A percentile compares a stretch with the other conserved stretches of the same genome.
Evolutionary conservation across 2,797 vertebrate genomes (phyloP).

Genomic region (Tapirus indicus): DNA sequence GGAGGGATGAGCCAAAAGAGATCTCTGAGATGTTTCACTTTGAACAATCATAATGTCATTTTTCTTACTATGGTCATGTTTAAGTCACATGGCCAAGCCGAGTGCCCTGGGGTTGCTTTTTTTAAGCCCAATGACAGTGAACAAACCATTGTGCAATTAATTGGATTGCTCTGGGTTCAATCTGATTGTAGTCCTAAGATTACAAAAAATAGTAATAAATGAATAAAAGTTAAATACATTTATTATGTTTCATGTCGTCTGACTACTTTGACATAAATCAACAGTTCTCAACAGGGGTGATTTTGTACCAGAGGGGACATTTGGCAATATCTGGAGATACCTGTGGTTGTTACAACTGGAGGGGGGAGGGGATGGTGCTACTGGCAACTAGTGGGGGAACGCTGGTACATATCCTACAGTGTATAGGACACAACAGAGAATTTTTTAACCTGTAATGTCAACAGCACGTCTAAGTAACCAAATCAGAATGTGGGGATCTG

Average conservation of each 20-base stretch:
- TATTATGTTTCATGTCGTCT: neutral
- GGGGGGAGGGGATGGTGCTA: neutral
- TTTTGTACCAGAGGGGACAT: neutral
- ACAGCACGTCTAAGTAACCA: neutral
- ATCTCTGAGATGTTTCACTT: neutral
- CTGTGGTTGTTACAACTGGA: neutral
- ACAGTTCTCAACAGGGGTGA: neutral
- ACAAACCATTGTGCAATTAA: constrained; percentile 22
- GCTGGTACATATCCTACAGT: neutral
- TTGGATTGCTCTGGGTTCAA: constrained; percentile 39
- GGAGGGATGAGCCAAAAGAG: neutral
- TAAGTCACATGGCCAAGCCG: constrained; percentile 8
- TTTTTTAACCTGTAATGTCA: neutral
- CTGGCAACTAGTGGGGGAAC: neutral
- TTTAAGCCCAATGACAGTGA: constrained; percentile 44
- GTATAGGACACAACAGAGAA: neutral
- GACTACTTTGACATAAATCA: constrained; percentile 49
- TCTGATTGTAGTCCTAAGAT: constrained; percentile 42
- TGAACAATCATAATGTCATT: neutral
- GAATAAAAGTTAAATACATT: constrained; percentile 40
- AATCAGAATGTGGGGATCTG: neutral
- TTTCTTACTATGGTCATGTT: neutral
- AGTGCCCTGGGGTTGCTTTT: neutral
- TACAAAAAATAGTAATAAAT: neutral
- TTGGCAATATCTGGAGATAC: constrained; percentile 15